phyloP scores from a whole-genome alignment of 2,888 invertebrate species.

The Patella pellucida region DNA sequence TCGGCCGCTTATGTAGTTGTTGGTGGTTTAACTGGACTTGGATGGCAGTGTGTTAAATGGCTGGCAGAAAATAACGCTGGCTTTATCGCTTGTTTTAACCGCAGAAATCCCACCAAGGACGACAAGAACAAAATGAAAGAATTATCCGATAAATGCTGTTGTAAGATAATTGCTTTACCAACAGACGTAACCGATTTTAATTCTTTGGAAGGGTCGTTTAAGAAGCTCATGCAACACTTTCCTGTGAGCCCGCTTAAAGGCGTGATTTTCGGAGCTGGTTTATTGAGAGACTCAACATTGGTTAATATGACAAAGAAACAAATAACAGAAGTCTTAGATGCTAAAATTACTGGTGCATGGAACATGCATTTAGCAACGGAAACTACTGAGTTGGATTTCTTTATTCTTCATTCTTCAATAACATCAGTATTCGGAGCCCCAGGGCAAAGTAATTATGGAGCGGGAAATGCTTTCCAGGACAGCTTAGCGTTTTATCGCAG shows the following conservation, averaged over 20 bases:
- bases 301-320: slow-evolving; percentile 35
- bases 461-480: slow-evolving; percentile 56
- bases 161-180: slow-evolving; percentile 34
- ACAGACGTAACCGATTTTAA: slow-evolving; percentile 43
- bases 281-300: slow-evolving; percentile 39
- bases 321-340: slow-evolving; percentile 37
- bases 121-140: slow-evolving; percentile 32
- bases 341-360: slow-evolving; percentile 54
- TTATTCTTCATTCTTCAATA: slow-evolving; percentile 56
- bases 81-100: slow-evolving; percentile 42
- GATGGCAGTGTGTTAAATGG: slow-evolving; percentile 48
- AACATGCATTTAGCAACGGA: slow-evolving; percentile 51
- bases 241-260: slow-evolving; percentile 38
- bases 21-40: slow-evolving; percentile 56
- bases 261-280: slow-evolving; percentile 54
- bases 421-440: slow-evolving; percentile 50
- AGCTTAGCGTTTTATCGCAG: slow-evolving; percentile 49
- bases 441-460: slow-evolving; percentile 55
- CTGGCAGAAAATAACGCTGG: slow-evolving; percentile 46
- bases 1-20: slow-evolving; percentile 48
- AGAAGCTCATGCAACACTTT: slow-evolving; percentile 20
- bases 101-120: slow-evolving; percentile 35
- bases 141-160: slow-evolving; percentile 23
- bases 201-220: slow-evolving; percentile 33
- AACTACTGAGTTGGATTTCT: slow-evolving; percentile 46